Conservation (phyloP, 2,113 vertebrate genomes). For the Bos javanicus region DNA sequence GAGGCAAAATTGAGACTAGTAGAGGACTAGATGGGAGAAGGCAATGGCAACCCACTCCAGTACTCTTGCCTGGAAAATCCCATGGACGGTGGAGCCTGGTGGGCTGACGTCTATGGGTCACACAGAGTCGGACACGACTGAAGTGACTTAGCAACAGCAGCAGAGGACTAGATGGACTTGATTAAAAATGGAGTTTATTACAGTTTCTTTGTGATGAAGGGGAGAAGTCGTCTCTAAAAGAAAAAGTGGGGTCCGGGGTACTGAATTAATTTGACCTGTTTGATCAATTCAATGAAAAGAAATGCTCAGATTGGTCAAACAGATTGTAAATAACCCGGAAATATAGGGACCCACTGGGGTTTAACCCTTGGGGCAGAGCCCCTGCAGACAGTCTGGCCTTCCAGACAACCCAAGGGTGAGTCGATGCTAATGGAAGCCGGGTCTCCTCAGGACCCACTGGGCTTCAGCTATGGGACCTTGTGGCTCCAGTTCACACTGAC, state of each 20-base stretch:
- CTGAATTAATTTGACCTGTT: not conserved
- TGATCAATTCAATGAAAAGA: not conserved
- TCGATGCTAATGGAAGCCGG: not conserved
- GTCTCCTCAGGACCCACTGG: not conserved
- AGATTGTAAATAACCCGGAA: not conserved
- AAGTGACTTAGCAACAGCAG: too few species aligned
- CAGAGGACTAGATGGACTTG: not conserved
- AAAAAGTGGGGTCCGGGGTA: not conserved
- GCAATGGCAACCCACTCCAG: too few species aligned
- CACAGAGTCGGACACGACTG: fast-evolving
- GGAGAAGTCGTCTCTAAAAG: not conserved
- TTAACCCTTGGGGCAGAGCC: not conserved
- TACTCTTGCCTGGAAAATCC: too few species aligned
- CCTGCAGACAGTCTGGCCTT: not conserved
- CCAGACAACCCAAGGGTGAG: not conserved
- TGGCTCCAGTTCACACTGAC: not conserved
- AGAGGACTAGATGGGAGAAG: not conserved
- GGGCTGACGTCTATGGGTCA: too few species aligned
- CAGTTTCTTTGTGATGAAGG: not conserved
- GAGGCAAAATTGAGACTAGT: not conserved
- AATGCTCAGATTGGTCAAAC: not conserved
- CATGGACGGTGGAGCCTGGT: too few species aligned
- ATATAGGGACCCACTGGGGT: not conserved
- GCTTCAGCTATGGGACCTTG: not conserved
- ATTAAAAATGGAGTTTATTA: not conserved